Conservation (phyloP, 2,888 invertebrate species). For the Digitonthophagus gazella region DNA sequence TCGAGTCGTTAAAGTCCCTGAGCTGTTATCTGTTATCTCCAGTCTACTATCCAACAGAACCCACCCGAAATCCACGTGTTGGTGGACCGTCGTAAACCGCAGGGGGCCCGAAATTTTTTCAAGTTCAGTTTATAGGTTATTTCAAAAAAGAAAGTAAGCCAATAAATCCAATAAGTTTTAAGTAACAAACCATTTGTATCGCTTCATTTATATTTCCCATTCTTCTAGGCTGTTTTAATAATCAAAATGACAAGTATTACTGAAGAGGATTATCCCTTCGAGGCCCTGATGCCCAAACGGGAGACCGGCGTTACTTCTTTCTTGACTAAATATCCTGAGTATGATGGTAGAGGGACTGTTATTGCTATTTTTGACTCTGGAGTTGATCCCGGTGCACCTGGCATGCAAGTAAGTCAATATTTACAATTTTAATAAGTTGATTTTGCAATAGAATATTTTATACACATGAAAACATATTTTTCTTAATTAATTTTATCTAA, state of each 20-base stretch:
- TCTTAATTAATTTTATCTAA: too few relatives aligned
- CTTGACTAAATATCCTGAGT: constrained; percentile 82
- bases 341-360: constrained; percentile 86
- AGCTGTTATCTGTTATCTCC: neutral
- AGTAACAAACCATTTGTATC: too few relatives aligned
- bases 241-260: constrained; percentile 21
- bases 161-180: neutral
- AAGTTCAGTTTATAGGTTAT: neutral
- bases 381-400: constrained; percentile 93
- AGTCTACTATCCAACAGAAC: neutral
- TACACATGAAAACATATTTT: too few relatives aligned
- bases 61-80: neutral
- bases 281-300: constrained; percentile 87
- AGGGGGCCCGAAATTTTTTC: neutral
- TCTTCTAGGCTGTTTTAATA: neutral
- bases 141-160: neutral
- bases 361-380: constrained; percentile 98
- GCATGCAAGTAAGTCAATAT: constrained; percentile 74
- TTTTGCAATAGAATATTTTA: too few relatives aligned
- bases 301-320: constrained; percentile 90
- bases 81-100: neutral
- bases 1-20: neutral
- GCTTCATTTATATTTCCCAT: constrained; percentile 9
- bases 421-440: neutral
- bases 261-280: constrained; percentile 68